Evolutionary conservation across 1,140 invertebrate species (phyloP).

Genomic region (Apis cerana): DNA sequence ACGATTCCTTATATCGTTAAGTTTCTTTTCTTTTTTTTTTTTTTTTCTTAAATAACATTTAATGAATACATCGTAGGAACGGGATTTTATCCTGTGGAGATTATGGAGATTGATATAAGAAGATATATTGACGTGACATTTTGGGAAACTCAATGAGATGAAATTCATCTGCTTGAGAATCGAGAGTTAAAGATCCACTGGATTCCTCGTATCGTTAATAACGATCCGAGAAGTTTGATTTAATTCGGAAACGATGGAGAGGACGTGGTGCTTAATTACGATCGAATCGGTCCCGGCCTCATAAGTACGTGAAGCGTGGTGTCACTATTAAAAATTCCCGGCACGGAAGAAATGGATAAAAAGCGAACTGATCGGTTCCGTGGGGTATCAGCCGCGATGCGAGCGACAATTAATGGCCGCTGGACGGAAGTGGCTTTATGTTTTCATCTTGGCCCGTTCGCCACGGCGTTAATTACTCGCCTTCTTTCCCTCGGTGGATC

Average conservation of each 20-base stretch:
- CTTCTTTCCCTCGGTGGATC: not conserved
- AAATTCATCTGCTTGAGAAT: too few species aligned
- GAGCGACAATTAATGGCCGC: conserved; percentile 51
- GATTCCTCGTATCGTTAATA: too few species aligned
- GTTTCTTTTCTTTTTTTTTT: too few species aligned
- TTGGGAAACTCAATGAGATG: too few species aligned
- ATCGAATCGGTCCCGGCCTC: conserved; percentile 6
- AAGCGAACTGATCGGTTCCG: conserved; percentile 31
- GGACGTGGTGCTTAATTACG: conserved; percentile 8
- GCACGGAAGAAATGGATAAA: conserved; percentile 43
- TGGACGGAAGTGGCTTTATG: conserved; percentile 39
- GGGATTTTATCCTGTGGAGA: too few species aligned
- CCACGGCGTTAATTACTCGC: conserved; percentile 36
- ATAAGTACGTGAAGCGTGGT: conserved; percentile 25
- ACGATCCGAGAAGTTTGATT: too few species aligned
- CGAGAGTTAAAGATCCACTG: too few species aligned
- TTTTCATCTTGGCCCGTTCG: conserved; percentile 44
- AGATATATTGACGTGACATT: too few species aligned
- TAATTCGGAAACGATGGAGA: not conserved
- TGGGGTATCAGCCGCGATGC: conserved; percentile 10
- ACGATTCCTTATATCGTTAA: too few species aligned
- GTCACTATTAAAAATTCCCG: conserved; percentile 46
- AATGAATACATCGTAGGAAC: too few species aligned
- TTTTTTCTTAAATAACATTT: too few species aligned
- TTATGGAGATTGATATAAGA: too few species aligned